Evolutionary conservation across 2,797 vertebrate genomes (phyloP).

Genomic region (Poliocrania exsul): DNA sequence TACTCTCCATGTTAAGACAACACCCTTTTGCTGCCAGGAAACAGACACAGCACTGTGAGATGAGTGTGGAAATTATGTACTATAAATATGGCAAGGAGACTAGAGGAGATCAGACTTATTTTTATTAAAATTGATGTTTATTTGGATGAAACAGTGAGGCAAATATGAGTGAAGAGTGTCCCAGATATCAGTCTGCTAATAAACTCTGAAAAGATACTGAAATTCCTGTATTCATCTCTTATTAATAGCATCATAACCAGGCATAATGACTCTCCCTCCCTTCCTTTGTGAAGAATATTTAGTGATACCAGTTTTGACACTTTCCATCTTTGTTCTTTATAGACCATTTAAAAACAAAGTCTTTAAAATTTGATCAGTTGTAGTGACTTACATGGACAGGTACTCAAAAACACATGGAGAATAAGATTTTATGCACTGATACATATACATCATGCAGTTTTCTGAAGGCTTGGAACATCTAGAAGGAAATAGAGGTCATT

Average conservation of each 20-base stretch:
- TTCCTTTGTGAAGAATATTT: constrained; percentile 17
- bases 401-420: background rate
- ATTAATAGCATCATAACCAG: background rate
- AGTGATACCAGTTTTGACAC: background rate
- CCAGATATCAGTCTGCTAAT: background rate
- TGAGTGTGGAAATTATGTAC: background rate
- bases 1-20: background rate
- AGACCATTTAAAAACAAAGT: background rate
- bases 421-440: background rate
- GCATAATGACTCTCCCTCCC: accelerated
- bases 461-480: background rate
- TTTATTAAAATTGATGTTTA: background rate
- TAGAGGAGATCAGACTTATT: background rate
- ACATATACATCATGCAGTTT: background rate
- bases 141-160: background rate
- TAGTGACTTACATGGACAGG: background rate
- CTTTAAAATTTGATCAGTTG: background rate
- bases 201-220: background rate
- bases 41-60: background rate
- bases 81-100: background rate
- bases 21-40: background rate
- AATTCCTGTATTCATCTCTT: background rate
- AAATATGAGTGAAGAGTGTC: background rate
- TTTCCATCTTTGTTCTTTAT: constrained; percentile 25
- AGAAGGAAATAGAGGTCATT: background rate